Evolutionary conservation across 23 tunicate genomes (phyloP).

Genomic region (Ciona savignyi): DNA sequence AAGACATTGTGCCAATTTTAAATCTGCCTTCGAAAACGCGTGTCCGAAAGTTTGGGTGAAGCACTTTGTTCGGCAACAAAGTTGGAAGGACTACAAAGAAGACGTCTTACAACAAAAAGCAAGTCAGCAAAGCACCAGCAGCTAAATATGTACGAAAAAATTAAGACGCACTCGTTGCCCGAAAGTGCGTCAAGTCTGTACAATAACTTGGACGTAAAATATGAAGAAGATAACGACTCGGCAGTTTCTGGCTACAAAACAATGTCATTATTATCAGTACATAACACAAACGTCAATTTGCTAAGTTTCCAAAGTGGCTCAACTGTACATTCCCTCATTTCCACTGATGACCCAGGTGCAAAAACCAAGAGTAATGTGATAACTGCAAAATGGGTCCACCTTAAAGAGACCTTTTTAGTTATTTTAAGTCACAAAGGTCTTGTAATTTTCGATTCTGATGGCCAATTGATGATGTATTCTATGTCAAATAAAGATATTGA

Average conservation of each 20-base stretch:
- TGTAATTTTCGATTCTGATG: not conserved
- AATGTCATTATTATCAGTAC: not conserved
- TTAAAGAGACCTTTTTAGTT: not conserved
- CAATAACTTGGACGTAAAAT: slow-evolving; percentile 47
- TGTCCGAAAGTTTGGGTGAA: slow-evolving; percentile 92
- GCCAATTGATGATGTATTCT: not conserved
- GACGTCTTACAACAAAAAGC: slow-evolving; percentile 25
- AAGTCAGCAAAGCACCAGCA: not conserved
- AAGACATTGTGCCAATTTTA: slow-evolving; percentile 29
- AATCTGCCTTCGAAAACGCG: slow-evolving; percentile 49
- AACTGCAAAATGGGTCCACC: not conserved
- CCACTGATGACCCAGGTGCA: not conserved
- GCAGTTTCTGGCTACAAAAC: not conserved
- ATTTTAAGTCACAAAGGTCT: not conserved
- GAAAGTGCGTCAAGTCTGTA: slow-evolving; percentile 60
- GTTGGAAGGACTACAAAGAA: slow-evolving; percentile 73
- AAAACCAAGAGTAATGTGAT: not conserved
- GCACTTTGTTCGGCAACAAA: slow-evolving; percentile 52
- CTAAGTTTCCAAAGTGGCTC: not conserved
- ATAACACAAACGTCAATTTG: not conserved
- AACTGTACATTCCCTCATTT: not conserved
- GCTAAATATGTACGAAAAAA: slow-evolving; percentile 34
- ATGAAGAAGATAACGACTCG: slow-evolving; percentile 11
- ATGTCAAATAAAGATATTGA: not conserved
- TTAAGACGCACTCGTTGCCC: slow-evolving; percentile 14